Evolutionary conservation across 2,113 vertebrate species (phyloP), one percentile per base, ranked within the genome.

Genomic region (Cricetomys ansorgei): DNA sequence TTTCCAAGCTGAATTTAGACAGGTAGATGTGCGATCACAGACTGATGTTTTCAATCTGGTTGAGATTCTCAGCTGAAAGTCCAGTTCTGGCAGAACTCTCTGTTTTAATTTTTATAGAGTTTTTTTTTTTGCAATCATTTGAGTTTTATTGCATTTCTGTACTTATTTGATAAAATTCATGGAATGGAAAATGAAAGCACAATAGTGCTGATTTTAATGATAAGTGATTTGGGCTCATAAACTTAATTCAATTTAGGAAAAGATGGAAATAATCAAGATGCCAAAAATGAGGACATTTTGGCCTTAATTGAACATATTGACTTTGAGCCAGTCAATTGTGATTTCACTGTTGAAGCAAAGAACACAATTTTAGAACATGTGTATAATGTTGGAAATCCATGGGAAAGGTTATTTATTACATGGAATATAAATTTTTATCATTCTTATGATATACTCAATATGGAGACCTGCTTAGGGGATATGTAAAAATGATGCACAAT

Each of bases 161-260:
- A 77, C 45, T 94, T 93, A 91, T 75, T 94, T 92, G 90, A 91
- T 59, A 94, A 96, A 95, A 65, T 88, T 12, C 7, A 11, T 65
- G 43, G 45, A 84, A 92, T 86, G 48, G 76, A 89, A 97, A 95
- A 45, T 45, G 43, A 88, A 96, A 95, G 37, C 64, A 13, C 76
- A 75, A 89, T 40, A 89, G 45, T 89, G 34, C 29, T 97, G 90
- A 95, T 93, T 95, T 91, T 87, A 89, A 81, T 88, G 69, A 80
- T 92, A 72, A 95, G 48, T 93, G 89, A 87, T 89, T 92, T 93
- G 45, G 65, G 76, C 64, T 83, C 88, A 86, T 95, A 87, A 79
- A 81, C 48, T 73, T 96, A 94, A 97, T 92, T 93, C 29, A 76
- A 65, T 92, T 96, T 93, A 92, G 90, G 94, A 92, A 81, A 89